Base-by-base conservation (phyloP, 2,888 invertebrate species). In the Mylabris sibirica region DNA sequence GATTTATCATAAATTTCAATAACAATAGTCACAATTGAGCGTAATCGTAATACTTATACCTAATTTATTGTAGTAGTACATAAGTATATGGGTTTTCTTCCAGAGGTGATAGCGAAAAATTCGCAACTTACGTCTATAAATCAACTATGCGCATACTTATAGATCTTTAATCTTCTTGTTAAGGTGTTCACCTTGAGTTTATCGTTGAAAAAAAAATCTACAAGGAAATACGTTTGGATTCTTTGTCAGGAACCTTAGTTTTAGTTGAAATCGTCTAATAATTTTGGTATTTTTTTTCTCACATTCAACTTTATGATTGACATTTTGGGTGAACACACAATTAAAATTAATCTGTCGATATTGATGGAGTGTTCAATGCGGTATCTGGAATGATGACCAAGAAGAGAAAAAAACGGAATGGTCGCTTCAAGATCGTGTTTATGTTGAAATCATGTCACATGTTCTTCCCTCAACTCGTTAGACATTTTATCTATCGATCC, bases 171-270 rank as follows among this genome's bases (percentile, higher is more conserved):
- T 53, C 20, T 22, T 8, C 53, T 14, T 3, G 4, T 12, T 53
- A 53, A 53, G 53, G 24, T 53, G 53, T 53, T 53, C 22, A 53
- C 53, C 53, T 53, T 53, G 53, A 53, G 22, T 53, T 11, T 22
- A 24, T 53, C 12, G 22, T 12, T 24, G 12, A 38, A 49, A 24
- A 49, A 49, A 49, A 53, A 53, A 53, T 53, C 30, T 30, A 6
- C 53, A 24, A 53, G 53, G 53, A 53, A 53, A 53, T 53, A 24
- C 53, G 22, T 12, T 22, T 22, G 22, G 22, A 24, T 53, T 53
- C 12, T 53, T 53, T 53, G 53, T 53, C 20, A 22, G 20, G 22
- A 53, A 22, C 49, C 3, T 49, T 49, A 17, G 8, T 20, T 49
- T 49, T 9, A 20, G 8, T 30, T 8, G 30, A 30, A 30, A 30